These are phyloP conservation scores for Planococcus citri DNA, from an alignment of 1,140 invertebrate species.

Conservation along the genomic window DNA sequence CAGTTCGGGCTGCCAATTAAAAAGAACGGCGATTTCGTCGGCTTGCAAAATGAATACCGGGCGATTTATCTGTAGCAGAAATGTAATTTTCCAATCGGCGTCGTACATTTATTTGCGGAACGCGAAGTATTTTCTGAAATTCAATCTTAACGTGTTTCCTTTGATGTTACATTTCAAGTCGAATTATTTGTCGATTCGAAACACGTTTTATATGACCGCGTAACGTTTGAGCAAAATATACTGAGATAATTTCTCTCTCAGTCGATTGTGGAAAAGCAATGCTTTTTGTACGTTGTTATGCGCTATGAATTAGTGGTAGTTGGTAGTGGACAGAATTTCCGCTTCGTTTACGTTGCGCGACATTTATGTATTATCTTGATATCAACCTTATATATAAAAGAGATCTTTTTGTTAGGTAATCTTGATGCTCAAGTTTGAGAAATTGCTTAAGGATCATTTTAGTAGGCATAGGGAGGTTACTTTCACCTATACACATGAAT, in stretches of 20 bases:
- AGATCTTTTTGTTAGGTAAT: not conserved
- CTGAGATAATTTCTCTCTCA: not conserved
- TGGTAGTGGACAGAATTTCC: not conserved
- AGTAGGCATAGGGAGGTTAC: no score
- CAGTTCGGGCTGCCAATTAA: no score
- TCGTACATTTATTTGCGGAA: not conserved
- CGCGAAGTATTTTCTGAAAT: not conserved
- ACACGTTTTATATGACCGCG: conserved; percentile 2
- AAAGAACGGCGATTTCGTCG: no score
- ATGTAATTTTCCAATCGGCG: no score
- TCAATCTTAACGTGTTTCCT: not conserved
- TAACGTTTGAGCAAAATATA: not conserved
- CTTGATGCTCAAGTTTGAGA: not conserved
- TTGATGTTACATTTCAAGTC: not conserved
- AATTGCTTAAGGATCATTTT: not conserved
- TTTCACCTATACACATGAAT: no score
- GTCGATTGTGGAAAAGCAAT: not conserved
- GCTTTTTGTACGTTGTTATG: not conserved
- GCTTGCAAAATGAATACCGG: no score
- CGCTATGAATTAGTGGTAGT: not conserved
- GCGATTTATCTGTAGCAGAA: no score
- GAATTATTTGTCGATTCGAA: not conserved
- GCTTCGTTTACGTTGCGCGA: not conserved
- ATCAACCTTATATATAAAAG: not conserved
- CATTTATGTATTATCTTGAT: not conserved